Base-by-base conservation (phyloP, 2,888 invertebrate species). In the Xanthia icteritia region DNA sequence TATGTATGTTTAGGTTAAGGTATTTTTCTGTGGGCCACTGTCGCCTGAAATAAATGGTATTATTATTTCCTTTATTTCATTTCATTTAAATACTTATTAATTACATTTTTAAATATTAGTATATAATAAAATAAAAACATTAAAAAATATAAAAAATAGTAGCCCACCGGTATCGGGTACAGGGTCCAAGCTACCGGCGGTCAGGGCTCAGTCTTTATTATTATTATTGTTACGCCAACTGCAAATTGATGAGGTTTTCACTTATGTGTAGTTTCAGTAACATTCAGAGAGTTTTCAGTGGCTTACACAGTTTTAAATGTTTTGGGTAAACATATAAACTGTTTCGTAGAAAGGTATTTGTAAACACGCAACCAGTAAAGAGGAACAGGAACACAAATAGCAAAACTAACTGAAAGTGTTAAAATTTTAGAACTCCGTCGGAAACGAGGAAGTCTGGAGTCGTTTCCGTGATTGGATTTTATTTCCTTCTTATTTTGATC, bases 401-500 rank as follows among this genome's bases (percentile, higher is more conserved):
- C 42, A 58, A 70, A 63, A 77, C 63, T 77, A 76, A 73, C 76
- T 73, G 61, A 67, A 80, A 85, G 56, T 81, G 73, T 79, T 72
- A 68, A 81, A 83, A 85, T 84, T 82, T 74, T 78, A 84, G 77
- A 66, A 81, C 75, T 87, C 70, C 61, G 76, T 73, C 64, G 72
- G 72, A 76, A 81, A 72, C 67, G 78, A 65, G 71, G 67, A 84
- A 80, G 76, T 75, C 82, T 83, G 83, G 89, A 89, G 81, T 89
- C 84, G 90, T 92, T 92, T 89, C 88, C 88, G 88, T 91, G 92
- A 94, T 93, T 94, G 92, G 90, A 92, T 92, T 94, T 94, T 93
- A 93, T 93, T 92, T 83, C 48, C 90, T 93, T 93, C 89, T 93
- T 94, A 93, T 94, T 94, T 93, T 91, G 90, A 92, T 93, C 92